Evolutionary conservation across 2,888 invertebrate species (phyloP).

Genomic region (Amitus sp.): DNA sequence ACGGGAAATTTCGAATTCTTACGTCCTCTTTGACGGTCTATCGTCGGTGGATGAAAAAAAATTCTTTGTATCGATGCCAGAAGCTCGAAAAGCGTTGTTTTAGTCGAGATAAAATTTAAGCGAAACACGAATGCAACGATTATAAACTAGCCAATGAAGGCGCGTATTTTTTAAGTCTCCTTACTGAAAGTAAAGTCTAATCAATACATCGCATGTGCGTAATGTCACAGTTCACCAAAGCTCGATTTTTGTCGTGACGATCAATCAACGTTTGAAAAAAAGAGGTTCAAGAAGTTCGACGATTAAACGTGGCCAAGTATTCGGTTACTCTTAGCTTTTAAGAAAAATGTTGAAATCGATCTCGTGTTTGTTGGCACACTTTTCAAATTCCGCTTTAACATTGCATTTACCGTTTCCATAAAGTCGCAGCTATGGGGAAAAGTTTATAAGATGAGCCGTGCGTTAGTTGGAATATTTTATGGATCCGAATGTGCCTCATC

Average conservation of each 20-base stretch:
- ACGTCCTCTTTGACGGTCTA: slow-evolving; percentile 34
- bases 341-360: no score
- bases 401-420: no score
- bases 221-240: slow-evolving; percentile 23
- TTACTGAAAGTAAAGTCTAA: slow-evolving; percentile 24
- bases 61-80: slow-evolving; percentile 31
- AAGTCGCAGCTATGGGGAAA: slow-evolving; percentile 12
- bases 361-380: no score
- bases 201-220: slow-evolving; percentile 28
- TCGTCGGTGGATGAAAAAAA: slow-evolving; percentile 31
- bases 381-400: no score
- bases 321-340: no score
- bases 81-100: slow-evolving; percentile 19
- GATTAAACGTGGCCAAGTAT: no score
- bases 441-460: slow-evolving; percentile 23
- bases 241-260: background rate
- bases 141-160: slow-evolving; percentile 25
- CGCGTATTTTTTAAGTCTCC: slow-evolving; percentile 32
- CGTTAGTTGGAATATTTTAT: slow-evolving; percentile 31
- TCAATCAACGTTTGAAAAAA: no score
- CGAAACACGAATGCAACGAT: slow-evolving; percentile 35
- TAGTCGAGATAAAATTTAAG: slow-evolving; percentile 29
- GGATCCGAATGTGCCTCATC: slow-evolving; percentile 37
- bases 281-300: no score
- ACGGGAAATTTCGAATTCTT: slow-evolving; percentile 28